Percentiles rank a stretch among this genome's conserved stretches.
phyloP scores from a whole-genome alignment of 2,797 vertebrate species.

The Arnoldichthys spilopterus region DNA sequence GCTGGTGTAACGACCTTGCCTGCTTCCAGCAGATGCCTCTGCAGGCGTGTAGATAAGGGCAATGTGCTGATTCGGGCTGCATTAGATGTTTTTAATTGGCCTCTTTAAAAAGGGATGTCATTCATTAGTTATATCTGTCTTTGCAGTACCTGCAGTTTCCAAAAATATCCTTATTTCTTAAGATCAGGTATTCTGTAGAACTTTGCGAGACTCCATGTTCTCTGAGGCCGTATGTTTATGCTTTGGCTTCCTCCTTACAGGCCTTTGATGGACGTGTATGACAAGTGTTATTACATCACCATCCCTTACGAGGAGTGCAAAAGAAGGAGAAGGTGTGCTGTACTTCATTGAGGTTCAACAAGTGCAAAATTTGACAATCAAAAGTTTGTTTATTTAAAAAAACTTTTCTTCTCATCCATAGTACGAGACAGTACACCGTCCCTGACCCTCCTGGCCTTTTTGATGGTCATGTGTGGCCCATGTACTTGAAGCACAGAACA shows the following conservation, averaged over 20 bases:
- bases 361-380: too few relatives aligned
- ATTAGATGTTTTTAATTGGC: not conserved
- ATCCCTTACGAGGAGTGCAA: slow-evolving; percentile 94
- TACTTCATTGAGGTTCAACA: too few relatives aligned
- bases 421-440: slow-evolving; percentile 85
- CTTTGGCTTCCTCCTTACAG: slow-evolving; percentile 65
- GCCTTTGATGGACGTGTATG: slow-evolving; percentile 84
- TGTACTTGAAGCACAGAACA: slow-evolving; percentile 89
- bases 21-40: slow-evolving; percentile 15
- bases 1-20: not conserved
- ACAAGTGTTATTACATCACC: slow-evolving; percentile 87
- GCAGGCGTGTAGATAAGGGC: slow-evolving; percentile 47
- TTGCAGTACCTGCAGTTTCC: not conserved
- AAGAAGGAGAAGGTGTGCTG: slow-evolving; percentile 85
- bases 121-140: slow-evolving; percentile 1
- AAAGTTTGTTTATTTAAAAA: too few relatives aligned
- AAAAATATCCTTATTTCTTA: not conserved
- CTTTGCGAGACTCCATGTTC: not conserved
- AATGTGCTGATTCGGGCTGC: not conserved
- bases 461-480: slow-evolving; percentile 95
- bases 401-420: slow-evolving; percentile 58
- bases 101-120: not conserved
- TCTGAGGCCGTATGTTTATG: not conserved
- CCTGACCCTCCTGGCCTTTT: slow-evolving; percentile 92
- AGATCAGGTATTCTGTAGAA: not conserved